Conservation (phyloP, 2,797 vertebrate genomes). For the Craterocephalus amniculus region DNA sequence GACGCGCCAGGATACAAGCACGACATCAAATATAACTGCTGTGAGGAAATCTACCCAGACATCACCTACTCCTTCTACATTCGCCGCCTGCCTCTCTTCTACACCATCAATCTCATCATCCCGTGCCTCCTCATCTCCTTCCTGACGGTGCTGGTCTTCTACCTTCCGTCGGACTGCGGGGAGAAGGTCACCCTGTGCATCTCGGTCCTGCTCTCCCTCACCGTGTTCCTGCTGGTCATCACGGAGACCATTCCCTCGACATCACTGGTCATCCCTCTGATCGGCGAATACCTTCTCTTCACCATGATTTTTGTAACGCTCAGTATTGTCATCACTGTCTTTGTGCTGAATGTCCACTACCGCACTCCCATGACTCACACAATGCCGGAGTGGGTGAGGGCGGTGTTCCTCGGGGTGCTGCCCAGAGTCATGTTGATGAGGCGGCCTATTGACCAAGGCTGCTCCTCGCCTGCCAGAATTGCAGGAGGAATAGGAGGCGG, state of each 20-base stretch:
- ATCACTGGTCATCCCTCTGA: conserved; percentile 93
- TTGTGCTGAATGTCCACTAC: conserved; percentile 94
- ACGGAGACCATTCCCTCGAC: conserved; percentile 96
- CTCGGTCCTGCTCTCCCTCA: conserved; percentile 93
- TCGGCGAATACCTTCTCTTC: conserved; percentile 95
- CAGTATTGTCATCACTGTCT: conserved; percentile 93
- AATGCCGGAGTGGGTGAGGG: conserved; percentile 91
- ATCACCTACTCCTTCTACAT: conserved; percentile 98
- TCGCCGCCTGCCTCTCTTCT: conserved; percentile 93
- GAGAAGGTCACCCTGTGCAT: conserved; percentile 96
- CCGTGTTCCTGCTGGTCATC: conserved; percentile 94
- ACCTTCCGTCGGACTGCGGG: conserved; percentile 95
- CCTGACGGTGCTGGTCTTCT: conserved; percentile 93
- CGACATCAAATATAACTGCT: conserved; percentile 97
- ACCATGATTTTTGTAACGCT: conserved; percentile 98
- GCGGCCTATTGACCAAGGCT: conserved; percentile 84
- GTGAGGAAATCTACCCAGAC: conserved; percentile 95
- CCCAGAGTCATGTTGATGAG: conserved; percentile 91
- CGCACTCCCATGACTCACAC: conserved; percentile 91
- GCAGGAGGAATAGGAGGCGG: conserved; percentile 46
- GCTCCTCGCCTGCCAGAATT: conserved; percentile 53
- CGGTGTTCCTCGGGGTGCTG: conserved; percentile 85
- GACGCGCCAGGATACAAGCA: conserved; percentile 96
- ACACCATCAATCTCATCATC: conserved; percentile 94
- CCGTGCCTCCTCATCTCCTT: conserved; percentile 96